Percentiles rank a stretch among this genome's conserved stretches.
Conservation (phyloP, 2,113 vertebrate species). For the Oryzias celebensis region DNA sequence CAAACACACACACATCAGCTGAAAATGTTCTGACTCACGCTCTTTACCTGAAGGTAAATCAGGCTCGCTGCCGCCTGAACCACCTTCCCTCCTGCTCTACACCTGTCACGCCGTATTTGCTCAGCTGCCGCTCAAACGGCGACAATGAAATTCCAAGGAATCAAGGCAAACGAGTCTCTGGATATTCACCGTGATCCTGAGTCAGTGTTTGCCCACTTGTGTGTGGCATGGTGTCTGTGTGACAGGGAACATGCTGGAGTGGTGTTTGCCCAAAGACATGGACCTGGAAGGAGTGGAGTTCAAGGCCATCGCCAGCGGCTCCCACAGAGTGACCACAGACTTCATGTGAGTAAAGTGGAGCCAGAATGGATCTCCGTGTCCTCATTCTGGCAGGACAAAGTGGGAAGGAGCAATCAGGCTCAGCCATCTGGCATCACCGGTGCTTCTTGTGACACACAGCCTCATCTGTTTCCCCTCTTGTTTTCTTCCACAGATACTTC, state of each 20-base stretch:
- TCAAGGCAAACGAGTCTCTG: not conserved
- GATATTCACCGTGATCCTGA: not conserved
- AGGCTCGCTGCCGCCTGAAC: conserved; percentile 30
- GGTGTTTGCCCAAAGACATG: conserved; percentile 93
- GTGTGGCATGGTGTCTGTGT: conserved; percentile 3
- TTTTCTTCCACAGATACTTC: conserved; percentile 83
- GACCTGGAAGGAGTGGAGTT: conserved; percentile 94
- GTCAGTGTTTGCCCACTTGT: not conserved
- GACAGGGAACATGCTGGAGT: conserved; percentile 93
- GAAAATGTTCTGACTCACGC: not conserved
- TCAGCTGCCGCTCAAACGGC: conserved; percentile 42
- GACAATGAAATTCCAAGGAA: conserved; percentile 28
- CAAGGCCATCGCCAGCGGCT: conserved; percentile 95
- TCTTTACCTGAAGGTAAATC: conserved; percentile 7
- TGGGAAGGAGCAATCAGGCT: conserved; percentile 6
- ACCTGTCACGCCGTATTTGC: conserved; percentile 38
- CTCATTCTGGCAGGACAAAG: conserved; percentile 35
- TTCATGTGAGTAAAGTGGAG: conserved; percentile 86
- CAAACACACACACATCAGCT: too few relatives aligned
- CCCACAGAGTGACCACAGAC: conserved; percentile 91
- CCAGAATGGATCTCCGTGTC: conserved; percentile 6
- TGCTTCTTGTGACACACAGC: conserved; percentile 44
- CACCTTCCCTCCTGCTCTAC: conserved; percentile 23
- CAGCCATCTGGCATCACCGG: conserved; percentile 58
- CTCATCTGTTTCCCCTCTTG: conserved; percentile 26